phyloP scores from a whole-genome alignment of 2,113 vertebrate species.

The Mus pahari region DNA sequence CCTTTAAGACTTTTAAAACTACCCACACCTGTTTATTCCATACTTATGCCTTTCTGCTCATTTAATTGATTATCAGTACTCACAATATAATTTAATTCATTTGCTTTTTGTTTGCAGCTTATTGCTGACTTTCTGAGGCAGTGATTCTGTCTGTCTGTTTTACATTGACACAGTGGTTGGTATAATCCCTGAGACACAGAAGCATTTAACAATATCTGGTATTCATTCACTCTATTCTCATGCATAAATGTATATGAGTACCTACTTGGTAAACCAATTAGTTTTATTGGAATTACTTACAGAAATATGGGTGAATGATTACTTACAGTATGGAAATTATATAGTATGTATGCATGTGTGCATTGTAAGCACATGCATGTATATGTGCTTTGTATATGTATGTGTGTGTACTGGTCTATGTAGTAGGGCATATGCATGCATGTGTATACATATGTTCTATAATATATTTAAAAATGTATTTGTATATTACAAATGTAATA shows the following conservation, averaged over 20 bases:
- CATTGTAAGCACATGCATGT: neutral
- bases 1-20: neutral
- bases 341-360: neutral
- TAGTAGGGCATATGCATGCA: neutral
- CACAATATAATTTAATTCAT: neutral
- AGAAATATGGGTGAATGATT: too few species aligned
- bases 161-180: neutral
- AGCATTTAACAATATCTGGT: neutral
- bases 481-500: too few species aligned
- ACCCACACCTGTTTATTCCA: too few species aligned
- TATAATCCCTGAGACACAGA: neutral
- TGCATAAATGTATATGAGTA: neutral
- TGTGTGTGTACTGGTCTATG: neutral
- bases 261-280: too few species aligned
- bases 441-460: neutral
- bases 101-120: neutral
- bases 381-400: neutral
- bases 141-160: neutral
- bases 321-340: too few species aligned
- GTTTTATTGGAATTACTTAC: too few species aligned
- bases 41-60: neutral
- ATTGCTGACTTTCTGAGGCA: neutral
- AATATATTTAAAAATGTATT: neutral
- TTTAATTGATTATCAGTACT: neutral
- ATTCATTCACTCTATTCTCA: neutral